Conservation (phyloP, 92 coral and sea anemone species). For the Blastomussa wellsi region DNA sequence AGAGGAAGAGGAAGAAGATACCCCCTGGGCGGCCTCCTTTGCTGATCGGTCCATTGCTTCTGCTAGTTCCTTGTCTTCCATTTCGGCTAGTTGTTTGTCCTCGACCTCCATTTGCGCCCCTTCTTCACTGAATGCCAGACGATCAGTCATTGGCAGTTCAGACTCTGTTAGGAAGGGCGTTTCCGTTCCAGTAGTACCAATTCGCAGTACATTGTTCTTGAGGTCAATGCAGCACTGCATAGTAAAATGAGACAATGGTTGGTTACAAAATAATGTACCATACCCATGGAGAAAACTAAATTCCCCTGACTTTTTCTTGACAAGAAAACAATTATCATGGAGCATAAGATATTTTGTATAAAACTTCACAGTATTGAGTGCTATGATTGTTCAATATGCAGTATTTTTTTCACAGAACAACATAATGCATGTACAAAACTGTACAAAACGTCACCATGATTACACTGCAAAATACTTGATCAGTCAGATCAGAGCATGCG, state of each 20-base stretch:
- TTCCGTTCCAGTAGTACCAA: constrained; percentile 96
- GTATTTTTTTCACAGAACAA: too few relatives aligned
- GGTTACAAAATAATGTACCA: neutral
- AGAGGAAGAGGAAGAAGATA: neutral
- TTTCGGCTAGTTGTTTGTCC: constrained; percentile 62
- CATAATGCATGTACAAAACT: too few relatives aligned
- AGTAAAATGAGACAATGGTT: neutral
- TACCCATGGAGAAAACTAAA: too few relatives aligned
- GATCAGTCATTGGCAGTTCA: constrained; percentile 88
- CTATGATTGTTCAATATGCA: too few relatives aligned
- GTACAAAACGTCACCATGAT: too few relatives aligned
- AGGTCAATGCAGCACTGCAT: constrained; percentile 92
- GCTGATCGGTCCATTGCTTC: constrained; percentile 86
- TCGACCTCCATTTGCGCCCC: constrained; percentile 30
- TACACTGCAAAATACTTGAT: too few relatives aligned
- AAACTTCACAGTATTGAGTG: too few relatives aligned
- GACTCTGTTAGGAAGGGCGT: constrained; percentile 90
- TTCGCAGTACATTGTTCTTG: constrained; percentile 78
- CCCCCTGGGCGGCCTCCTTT: constrained; percentile 48
- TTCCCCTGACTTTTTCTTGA: too few relatives aligned
- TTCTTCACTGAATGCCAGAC: constrained; percentile 72
- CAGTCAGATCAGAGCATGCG: too few relatives aligned
- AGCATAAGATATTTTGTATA: too few relatives aligned
- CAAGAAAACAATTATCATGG: too few relatives aligned
- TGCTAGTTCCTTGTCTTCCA: constrained; percentile 88